Conservation (phyloP, 35 echinoderm and acorn worm genomes). For the Ophiothrix spiculata region DNA sequence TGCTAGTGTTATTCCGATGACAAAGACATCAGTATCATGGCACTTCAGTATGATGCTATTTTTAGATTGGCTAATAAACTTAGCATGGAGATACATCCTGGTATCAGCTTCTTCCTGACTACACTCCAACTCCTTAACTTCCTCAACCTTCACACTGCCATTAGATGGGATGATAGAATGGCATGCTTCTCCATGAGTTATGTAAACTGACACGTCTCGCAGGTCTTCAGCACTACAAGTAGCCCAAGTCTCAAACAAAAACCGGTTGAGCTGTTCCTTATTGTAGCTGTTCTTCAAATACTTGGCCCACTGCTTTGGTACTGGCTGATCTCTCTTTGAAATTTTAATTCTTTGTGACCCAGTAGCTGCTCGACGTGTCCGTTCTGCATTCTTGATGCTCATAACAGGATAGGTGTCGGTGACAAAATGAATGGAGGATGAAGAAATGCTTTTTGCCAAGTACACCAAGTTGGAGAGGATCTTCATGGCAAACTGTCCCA, state of each 20-base stretch:
- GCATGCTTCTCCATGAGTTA: conserved; percentile 52
- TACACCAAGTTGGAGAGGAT: no score
- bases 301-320: conserved; percentile 73
- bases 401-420: conserved; percentile 56
- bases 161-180: conserved; percentile 22
- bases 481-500: conserved; percentile 31
- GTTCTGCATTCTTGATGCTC: conserved; percentile 58
- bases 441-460: not conserved
- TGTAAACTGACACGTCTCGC: conserved; percentile 20
- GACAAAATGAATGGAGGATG: conserved; percentile 44
- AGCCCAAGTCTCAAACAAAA: conserved; percentile 47
- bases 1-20: conserved; percentile 20
- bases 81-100: conserved; percentile 46
- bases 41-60: conserved; percentile 35
- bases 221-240: conserved; percentile 2
- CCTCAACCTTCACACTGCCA: conserved; percentile 12
- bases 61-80: conserved; percentile 13
- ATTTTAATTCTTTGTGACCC: conserved; percentile 29
- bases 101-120: conserved; percentile 76
- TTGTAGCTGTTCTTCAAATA: conserved; percentile 31
- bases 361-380: conserved; percentile 34
- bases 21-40: conserved; percentile 80
- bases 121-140: conserved; percentile 31
- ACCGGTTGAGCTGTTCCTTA: conserved; percentile 56
- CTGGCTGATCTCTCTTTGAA: not conserved